Base-by-base conservation (phyloP, 2,888 invertebrate species). In the Zootermopsis nevadensis region DNA sequence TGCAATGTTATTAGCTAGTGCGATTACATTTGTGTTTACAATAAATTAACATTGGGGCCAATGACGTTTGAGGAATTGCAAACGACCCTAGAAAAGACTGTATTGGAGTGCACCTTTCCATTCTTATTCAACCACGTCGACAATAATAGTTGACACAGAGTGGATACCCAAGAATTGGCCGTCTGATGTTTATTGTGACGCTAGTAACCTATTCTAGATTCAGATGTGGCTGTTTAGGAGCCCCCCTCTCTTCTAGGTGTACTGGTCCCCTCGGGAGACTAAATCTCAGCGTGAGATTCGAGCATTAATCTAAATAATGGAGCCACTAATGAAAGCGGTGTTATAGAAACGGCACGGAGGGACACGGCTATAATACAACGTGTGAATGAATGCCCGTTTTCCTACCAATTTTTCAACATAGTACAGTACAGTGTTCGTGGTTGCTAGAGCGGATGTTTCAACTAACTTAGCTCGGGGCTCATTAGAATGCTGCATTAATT, bases 261-360 rank as follows among this genome's bases (percentile, higher is more conserved):
- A 38, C 35, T 33, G 33, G 30, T 74, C 6, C 74, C 30, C 33
- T 24, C 33, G 31, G 10, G 33, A 22, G 69, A 66, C 42, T 77
- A 83, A 74, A 74, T 66, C 83, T 81, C 83, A 81, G 83, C 83
- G 31, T 83, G 83, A 38, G 89, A 89, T 89, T 89, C 88, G 86
- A 88, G 89, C 90, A 90, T 90, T 89, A 90, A 90, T 90, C 89
- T 90, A 89, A 89, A 89, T 90, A 90, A 90, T 89, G 89, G 89
- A 88, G 87, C 87, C 88, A 88, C 88, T 88, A 89, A 89, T 89
- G 89, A 89, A 90, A 89, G 90, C 89, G 89, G 89, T 90, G 90
- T 90, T 89, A 77, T 38, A 35, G 67, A 48, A 60, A 79, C 33
- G 89, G 89, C 88, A 89, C 88, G 38, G 30, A 66, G 89, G 89